Percentiles rank a stretch among this genome's conserved stretches.
These are phyloP conservation scores for Urechis unicinctus DNA, from an alignment of 2,888 invertebrate species.

Conservation along the genomic window DNA sequence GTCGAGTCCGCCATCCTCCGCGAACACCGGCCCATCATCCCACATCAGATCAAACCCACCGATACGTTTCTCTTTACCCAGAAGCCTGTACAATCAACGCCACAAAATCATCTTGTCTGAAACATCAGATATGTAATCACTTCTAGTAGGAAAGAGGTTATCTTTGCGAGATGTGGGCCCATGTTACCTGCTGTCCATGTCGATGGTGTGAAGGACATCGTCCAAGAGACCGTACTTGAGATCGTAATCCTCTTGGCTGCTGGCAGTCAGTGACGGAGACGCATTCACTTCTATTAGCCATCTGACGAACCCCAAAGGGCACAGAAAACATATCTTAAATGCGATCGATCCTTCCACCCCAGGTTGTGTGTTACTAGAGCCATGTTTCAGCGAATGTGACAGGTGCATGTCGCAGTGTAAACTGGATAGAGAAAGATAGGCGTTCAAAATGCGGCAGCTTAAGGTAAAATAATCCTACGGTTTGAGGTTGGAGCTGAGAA, in stretches of 20 bases:
- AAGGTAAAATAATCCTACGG: too few species aligned
- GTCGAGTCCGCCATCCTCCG: conserved; percentile 38
- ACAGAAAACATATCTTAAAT: neutral
- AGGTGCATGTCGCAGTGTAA: too few species aligned
- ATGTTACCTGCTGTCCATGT: conserved; percentile 55
- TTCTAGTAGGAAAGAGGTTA: too few species aligned
- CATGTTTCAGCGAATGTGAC: too few species aligned
- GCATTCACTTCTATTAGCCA: conserved; percentile 62
- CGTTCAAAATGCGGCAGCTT: too few species aligned
- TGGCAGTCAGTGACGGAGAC: conserved; percentile 59
- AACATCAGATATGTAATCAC: too few species aligned
- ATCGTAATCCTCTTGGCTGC: conserved; percentile 58
- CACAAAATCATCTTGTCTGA: too few species aligned
- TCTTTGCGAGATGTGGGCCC: too few species aligned
- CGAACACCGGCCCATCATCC: conserved; percentile 56
- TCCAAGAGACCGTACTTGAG: conserved; percentile 58
- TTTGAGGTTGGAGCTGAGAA: conserved; percentile 57
- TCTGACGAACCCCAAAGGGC: conserved; percentile 26
- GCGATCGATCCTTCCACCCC: too few species aligned
- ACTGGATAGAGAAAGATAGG: too few species aligned
- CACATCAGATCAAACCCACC: conserved; percentile 61
- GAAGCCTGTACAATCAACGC: conserved; percentile 41
- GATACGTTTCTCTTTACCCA: conserved; percentile 56
- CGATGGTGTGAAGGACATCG: conserved; percentile 59
- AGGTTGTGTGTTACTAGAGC: too few species aligned